Evolutionary conservation across 2,888 invertebrate species (phyloP).

Genomic region (Cephus sareptanus): DNA sequence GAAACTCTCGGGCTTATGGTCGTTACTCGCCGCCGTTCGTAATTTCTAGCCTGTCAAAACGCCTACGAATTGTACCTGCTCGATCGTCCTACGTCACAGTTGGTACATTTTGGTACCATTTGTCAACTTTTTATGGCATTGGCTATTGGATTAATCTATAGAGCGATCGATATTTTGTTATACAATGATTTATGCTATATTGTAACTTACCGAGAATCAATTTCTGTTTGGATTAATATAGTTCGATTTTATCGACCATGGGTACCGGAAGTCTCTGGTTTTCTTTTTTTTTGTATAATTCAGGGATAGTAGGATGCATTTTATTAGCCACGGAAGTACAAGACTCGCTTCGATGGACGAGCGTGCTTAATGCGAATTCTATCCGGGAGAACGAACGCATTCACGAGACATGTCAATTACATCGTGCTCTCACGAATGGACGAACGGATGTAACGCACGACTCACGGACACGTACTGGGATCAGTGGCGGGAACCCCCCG

Average conservation of each 20-base stretch:
- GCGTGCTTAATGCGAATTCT: constrained; percentile 56
- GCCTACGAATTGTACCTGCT: not conserved
- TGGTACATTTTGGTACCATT: not conserved
- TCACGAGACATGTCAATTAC: constrained; percentile 58
- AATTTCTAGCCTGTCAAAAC: not conserved
- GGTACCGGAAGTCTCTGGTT: not conserved
- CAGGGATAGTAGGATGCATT: not conserved
- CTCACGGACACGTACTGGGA: constrained; percentile 17
- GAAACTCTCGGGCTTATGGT: not conserved
- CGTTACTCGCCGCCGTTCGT: not conserved
- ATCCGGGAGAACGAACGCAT: constrained; percentile 55
- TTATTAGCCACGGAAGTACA: constrained; percentile 3
- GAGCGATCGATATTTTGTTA: not conserved
- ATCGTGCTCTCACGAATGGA: constrained; percentile 37
- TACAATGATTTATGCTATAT: not conserved
- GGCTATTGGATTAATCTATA: not conserved
- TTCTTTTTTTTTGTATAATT: not conserved
- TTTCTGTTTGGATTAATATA: not conserved
- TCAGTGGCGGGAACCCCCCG: constrained; percentile 20
- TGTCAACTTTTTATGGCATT: not conserved
- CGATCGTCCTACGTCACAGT: not conserved
- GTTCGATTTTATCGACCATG: not conserved
- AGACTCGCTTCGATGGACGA: constrained; percentile 39
- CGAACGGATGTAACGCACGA: constrained; percentile 29
- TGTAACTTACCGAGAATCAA: not conserved